A percentile compares a stretch with the other conserved stretches of the same genome.
Conservation (phyloP, 2,113 vertebrate species). For the Eurypyga helias region DNA sequence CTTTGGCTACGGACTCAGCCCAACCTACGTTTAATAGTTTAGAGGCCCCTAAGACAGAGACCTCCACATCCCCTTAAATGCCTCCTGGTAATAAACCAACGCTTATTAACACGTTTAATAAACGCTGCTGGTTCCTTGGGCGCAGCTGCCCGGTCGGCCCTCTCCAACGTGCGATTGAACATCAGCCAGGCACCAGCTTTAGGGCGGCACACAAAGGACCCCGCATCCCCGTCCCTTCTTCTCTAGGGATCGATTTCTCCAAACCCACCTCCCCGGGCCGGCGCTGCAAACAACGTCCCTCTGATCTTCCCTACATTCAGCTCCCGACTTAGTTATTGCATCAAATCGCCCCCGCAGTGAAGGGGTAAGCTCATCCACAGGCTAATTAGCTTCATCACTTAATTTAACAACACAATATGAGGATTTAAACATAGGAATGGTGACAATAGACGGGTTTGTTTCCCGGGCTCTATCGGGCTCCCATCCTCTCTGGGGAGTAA, state of each 20-base stretch:
- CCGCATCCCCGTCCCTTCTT: rapidly evolving
- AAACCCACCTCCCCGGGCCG: background rate
- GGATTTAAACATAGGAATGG: background rate
- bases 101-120: background rate
- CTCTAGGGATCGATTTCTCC: background rate
- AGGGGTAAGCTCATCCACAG: background rate
- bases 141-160: background rate
- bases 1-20: background rate
- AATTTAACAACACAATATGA: background rate
- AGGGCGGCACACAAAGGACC: background rate
- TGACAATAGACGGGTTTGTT: background rate
- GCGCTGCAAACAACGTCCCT: rapidly evolving
- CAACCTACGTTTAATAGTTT: background rate
- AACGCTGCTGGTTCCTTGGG: background rate
- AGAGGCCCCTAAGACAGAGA: background rate
- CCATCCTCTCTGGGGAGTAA: rapidly evolving
- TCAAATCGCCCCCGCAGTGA: background rate
- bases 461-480: background rate
- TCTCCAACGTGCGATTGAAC: rapidly evolving
- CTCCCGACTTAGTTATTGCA: background rate
- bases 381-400: background rate
- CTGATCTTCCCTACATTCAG: background rate
- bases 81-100: background rate
- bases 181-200: background rate
- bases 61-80: background rate